Evolutionary conservation across 2,113 vertebrate species (phyloP).

Genomic region (Nycticorax nycticorax): DNA sequence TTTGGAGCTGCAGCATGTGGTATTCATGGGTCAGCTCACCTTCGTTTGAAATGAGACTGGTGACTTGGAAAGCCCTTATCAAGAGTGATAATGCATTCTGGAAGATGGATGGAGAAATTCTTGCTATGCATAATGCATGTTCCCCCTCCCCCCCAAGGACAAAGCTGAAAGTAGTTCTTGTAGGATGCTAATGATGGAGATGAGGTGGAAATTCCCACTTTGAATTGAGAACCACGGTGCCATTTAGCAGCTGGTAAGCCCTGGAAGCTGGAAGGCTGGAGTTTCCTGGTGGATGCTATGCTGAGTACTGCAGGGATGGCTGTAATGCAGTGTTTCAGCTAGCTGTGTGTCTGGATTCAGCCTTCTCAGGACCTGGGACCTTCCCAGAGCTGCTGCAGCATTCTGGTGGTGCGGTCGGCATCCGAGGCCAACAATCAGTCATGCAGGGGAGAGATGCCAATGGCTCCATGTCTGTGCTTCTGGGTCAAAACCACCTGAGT

Average conservation of each 20-base stretch:
- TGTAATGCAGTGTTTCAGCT: not conserved
- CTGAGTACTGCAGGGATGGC: not conserved
- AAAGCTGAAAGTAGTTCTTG: not conserved
- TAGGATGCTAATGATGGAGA: not conserved
- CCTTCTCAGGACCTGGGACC: not conserved
- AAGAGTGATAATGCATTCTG: not conserved
- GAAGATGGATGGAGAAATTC: conserved; percentile 16
- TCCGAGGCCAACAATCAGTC: too few relatives aligned
- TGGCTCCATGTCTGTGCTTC: not conserved
- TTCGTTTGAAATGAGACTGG: not conserved
- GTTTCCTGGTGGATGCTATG: not conserved
- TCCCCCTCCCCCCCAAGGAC: not conserved
- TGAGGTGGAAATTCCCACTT: not conserved
- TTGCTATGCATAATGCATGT: conserved; percentile 17
- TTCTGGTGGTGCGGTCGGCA: not conserved
- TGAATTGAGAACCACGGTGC: not conserved
- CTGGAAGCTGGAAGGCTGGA: not conserved
- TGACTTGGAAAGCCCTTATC: not conserved
- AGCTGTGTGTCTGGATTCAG: not conserved
- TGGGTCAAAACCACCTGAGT: not conserved
- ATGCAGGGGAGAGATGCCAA: not conserved
- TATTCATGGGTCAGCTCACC: conserved; percentile 5
- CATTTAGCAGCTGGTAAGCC: not conserved
- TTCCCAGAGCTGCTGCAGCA: not conserved
- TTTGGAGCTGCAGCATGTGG: not conserved